Conservation (phyloP, 2,888 invertebrate species). For the Tiliacea aurago region DNA sequence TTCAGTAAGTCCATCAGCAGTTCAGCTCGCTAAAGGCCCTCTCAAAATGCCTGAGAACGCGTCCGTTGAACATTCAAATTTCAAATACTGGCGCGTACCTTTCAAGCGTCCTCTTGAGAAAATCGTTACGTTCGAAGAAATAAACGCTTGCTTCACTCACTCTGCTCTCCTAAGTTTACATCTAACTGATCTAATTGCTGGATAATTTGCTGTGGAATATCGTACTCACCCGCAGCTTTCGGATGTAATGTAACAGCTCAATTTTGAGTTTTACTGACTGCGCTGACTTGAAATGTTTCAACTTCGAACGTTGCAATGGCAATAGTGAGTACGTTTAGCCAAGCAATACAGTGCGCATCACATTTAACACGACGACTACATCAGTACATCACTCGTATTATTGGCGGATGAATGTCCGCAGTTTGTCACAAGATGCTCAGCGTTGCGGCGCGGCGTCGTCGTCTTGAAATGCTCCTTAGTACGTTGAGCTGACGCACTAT, state of each 20-base stretch:
- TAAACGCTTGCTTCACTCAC: background rate
- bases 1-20: background rate
- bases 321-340: background rate
- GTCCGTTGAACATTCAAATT: conserved; percentile 47
- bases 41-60: conserved; percentile 26
- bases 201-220: conserved; percentile 1
- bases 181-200: background rate
- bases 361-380: background rate
- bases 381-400: background rate
- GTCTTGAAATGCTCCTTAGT: background rate
- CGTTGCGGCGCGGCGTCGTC: background rate
- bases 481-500: background rate
- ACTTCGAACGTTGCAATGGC: background rate
- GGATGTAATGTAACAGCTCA: background rate
- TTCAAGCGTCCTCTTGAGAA: conserved; percentile 21
- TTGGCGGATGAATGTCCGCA: background rate
- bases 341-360: background rate
- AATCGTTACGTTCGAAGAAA: conserved; percentile 35
- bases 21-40: conserved; percentile 5
- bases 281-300: background rate
- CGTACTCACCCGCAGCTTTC: background rate
- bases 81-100: conserved; percentile 25
- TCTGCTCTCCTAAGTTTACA: conserved; percentile 4
- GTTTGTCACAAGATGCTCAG: background rate
- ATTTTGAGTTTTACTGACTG: background rate